A percentile compares a stretch with the other conserved stretches of the same genome.
Evolutionary conservation across 2,797 vertebrate genomes (phyloP).

Genomic region (Sibirionetta formosa): DNA sequence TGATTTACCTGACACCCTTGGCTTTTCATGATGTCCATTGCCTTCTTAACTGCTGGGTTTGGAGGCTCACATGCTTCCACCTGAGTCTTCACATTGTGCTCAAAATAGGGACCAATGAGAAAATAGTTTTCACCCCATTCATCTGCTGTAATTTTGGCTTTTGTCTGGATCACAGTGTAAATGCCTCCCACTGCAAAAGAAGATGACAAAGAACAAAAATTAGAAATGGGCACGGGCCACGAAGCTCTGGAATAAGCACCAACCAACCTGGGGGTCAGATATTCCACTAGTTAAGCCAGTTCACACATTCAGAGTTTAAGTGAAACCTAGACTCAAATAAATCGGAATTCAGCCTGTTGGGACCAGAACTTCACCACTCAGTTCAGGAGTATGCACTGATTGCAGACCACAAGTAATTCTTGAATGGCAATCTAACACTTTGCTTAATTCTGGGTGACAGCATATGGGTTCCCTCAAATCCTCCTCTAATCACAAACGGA

Average conservation of each 20-base stretch:
- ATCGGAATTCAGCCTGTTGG: background rate
- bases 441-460: background rate
- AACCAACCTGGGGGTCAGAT: background rate
- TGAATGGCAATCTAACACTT: background rate
- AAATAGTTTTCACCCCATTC: constrained; percentile 97
- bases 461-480: background rate
- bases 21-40: constrained; percentile 88
- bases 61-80: constrained; percentile 92
- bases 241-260: background rate
- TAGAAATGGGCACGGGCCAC: background rate
- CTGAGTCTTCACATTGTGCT: constrained; percentile 95
- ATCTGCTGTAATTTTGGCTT: constrained; percentile 93
- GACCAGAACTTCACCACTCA: background rate
- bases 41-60: constrained; percentile 84
- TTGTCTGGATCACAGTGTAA: constrained; percentile 97
- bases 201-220: background rate
- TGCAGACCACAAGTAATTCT: background rate
- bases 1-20: constrained; percentile 92
- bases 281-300: background rate
- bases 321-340: background rate
- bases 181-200: constrained; percentile 93
- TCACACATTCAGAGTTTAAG: background rate
- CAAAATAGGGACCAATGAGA: constrained; percentile 94
- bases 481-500: background rate
- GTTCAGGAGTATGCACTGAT: background rate